Base-by-base conservation (phyloP, 2,888 invertebrate species). In the Papilio demoleus region DNA sequence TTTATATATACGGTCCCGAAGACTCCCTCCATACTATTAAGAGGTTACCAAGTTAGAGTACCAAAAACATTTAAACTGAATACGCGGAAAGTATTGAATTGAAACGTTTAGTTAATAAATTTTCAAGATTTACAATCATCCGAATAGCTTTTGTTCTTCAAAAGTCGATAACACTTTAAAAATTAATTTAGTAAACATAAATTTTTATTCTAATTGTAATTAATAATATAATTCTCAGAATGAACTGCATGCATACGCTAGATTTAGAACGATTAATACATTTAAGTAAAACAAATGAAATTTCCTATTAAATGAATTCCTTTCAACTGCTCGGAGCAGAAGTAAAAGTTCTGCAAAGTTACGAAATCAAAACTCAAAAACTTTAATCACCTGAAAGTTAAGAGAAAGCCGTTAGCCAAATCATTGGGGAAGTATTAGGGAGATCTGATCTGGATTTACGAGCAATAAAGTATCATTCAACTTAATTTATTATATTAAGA, bases 331-430 rank as follows among this genome's bases (percentile, higher is more conserved):
- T 53, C 53, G 53, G 3, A 27, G 17, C 27, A 31, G n/a, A 27
- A 56, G 31, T 56, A 31, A 56, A 31, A 56, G 27, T 31, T 56
- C 31, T 9, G 53, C 31, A 56, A 56, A 56, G 53, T 56, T 56
- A n/a, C 9, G 53, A 56, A 56, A 56, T 56, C 53, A 56, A 56
- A 56, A 56, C 53, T 61, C 38, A 19, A 61, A 40, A 61, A 61
- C 40, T 61, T 61, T 27, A 61, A 38, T 38, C 38, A 42, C 38
- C 60, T 61, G 40, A 27, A 61, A 42, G 40, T 61, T 61, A 22
- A 22, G 19, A 36, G 36, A 59, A 36, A 22, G 60, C 38, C 60
- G 40, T 61, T 61, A 24, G 60, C 24, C 36, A 61, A 61, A 61
- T 61, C 60, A 61, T 4, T 24, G 60, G 60, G 42, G 60, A 61